Evolutionary conservation across 2,888 invertebrate species (phyloP).

Genomic region (Lasius fuliginosus): DNA sequence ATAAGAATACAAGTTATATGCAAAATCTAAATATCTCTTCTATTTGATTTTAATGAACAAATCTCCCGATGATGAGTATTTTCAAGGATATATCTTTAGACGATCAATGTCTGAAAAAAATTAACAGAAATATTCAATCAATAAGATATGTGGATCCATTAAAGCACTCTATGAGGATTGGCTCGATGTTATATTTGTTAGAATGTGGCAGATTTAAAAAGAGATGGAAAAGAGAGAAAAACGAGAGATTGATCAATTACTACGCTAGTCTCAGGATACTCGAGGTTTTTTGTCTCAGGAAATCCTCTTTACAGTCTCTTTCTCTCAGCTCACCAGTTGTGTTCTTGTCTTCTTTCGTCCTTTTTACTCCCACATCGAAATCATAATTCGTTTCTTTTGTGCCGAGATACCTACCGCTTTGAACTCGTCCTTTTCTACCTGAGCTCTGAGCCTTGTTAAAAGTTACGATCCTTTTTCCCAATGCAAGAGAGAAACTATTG

Average conservation of each 20-base stretch:
- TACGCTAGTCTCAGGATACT: conserved; percentile 65
- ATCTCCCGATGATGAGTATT: background rate
- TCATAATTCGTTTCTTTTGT: conserved; percentile 57
- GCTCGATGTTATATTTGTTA: background rate
- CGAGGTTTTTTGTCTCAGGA: conserved; percentile 73
- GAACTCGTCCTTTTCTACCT: conserved; percentile 54
- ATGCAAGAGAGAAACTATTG: conserved; percentile 9
- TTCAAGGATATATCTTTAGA: background rate
- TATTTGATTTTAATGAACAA: background rate
- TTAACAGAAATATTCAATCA: background rate
- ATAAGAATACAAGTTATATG: background rate
- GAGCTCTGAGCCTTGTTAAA: conserved; percentile 64
- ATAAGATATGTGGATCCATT: background rate
- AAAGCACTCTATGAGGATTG: background rate
- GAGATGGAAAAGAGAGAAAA: conserved; percentile 28
- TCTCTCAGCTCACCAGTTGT: conserved; percentile 50
- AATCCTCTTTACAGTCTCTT: conserved; percentile 53
- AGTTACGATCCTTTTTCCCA: conserved; percentile 49
- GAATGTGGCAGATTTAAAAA: background rate
- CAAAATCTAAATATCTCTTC: background rate
- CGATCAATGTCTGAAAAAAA: background rate
- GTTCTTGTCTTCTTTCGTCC: conserved; percentile 40
- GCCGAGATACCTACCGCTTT: conserved; percentile 45
- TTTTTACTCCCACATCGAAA: conserved; percentile 51
- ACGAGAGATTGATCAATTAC: conserved; percentile 76